Percentiles rank a stretch among this genome's conserved stretches.
These are phyloP conservation scores for Turdus rufiventris DNA, from an alignment of 2,113 vertebrate genomes.

Conservation along the genomic window DNA sequence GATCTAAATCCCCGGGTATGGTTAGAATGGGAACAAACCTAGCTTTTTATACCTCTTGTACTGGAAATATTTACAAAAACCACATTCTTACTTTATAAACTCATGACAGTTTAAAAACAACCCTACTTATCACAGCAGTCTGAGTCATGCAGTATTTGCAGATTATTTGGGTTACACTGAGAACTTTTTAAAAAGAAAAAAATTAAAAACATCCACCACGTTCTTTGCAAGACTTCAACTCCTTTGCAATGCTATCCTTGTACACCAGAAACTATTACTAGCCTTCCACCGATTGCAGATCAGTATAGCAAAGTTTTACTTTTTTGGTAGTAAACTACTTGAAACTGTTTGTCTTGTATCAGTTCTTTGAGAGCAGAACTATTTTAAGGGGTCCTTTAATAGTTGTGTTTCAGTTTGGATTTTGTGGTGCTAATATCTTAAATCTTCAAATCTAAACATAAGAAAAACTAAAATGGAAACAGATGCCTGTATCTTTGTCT, in stretches of 20 bases:
- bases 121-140: not conserved
- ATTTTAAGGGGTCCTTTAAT: not conserved
- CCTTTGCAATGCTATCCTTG: not conserved
- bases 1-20: not conserved
- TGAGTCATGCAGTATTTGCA: not conserved
- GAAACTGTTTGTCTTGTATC: not conserved
- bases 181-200: not conserved
- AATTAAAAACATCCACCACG: not conserved
- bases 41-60: not conserved
- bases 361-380: not conserved
- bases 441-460: not conserved
- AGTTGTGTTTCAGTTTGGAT: not conserved
- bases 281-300: not conserved
- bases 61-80: not conserved
- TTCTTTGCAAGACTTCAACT: not conserved
- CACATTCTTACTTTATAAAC: not conserved
- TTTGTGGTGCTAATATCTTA: not conserved
- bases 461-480: not conserved
- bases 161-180: not conserved
- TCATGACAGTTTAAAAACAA: not conserved
- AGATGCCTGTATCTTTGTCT: not conserved
- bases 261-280: not conserved
- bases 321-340: not conserved
- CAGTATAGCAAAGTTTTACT: not conserved
- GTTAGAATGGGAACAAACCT: not conserved